Percentiles rank a stretch among this genome's conserved stretches.
Conservation (phyloP, 2,113 vertebrate species). For the Ciconia stormi region DNA sequence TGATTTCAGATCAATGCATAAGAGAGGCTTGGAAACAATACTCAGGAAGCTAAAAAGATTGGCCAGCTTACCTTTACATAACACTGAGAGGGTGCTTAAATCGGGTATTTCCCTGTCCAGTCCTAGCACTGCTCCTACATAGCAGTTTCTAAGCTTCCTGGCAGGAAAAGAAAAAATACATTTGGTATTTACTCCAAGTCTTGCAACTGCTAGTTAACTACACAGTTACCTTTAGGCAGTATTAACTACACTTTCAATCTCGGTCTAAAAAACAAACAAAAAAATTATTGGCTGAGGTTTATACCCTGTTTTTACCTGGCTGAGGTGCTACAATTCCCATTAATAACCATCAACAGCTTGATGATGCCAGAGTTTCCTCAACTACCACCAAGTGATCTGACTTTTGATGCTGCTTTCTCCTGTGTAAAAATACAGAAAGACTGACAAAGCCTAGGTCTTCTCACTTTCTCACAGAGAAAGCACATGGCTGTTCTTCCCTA, state of each 20-base stretch:
- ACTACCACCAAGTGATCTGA: not conserved
- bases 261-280: not conserved
- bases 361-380: not conserved
- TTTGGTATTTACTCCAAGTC: not conserved
- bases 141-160: not conserved
- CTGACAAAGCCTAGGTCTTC: not conserved
- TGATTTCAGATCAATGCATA: not conserved
- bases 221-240: not conserved
- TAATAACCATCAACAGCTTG: not conserved
- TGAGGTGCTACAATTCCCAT: constrained; percentile 38
- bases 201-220: not conserved
- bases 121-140: not conserved
- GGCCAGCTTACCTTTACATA: not conserved
- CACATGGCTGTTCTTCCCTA: not conserved
- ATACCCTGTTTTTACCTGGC: constrained; percentile 59
- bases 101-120: not conserved
- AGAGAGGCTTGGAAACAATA: not conserved
- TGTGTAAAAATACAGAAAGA: not conserved
- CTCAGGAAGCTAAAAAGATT: not conserved
- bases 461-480: constrained; percentile 72
- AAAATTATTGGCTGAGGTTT: constrained; percentile 54
- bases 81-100: not conserved
- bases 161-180: not conserved
- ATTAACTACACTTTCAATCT: not conserved
- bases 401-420: not conserved